These are phyloP conservation scores for Nomada fucata DNA, from an alignment of 2,888 invertebrate genomes.

Conservation along the genomic window DNA sequence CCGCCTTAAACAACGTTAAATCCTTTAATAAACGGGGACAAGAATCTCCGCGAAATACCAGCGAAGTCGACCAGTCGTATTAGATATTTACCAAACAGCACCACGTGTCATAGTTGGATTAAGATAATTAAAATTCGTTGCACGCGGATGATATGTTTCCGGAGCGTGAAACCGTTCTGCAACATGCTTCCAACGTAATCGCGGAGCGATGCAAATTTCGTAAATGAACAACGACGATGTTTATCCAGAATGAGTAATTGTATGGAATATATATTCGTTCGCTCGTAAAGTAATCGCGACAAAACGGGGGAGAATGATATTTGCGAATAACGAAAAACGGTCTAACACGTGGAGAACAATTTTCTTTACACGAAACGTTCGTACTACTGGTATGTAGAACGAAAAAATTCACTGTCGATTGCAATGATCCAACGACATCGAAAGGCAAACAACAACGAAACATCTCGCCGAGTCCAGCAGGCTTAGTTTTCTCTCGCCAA, in stretches of 20 bases:
- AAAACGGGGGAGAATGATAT: neutral
- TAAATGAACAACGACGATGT: neutral
- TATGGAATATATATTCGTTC: neutral
- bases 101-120: neutral
- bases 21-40: neutral
- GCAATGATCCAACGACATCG: neutral
- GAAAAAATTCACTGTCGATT: neutral
- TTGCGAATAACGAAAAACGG: conserved; percentile 15
- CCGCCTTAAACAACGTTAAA: too few relatives aligned
- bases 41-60: neutral
- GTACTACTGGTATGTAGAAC: too few relatives aligned
- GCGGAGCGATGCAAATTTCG: neutral
- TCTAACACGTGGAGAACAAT: neutral
- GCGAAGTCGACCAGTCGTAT: neutral
- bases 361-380: too few relatives aligned
- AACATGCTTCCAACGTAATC: neutral
- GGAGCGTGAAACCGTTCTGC: neutral
- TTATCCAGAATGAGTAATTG: neutral
- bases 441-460: neutral
- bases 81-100: neutral
- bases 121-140: neutral
- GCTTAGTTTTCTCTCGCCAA: neutral
- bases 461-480: neutral
- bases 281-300: neutral
- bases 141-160: neutral